Conservation (phyloP, 2,888 invertebrate genomes). For the Drosophila pullipes region DNA sequence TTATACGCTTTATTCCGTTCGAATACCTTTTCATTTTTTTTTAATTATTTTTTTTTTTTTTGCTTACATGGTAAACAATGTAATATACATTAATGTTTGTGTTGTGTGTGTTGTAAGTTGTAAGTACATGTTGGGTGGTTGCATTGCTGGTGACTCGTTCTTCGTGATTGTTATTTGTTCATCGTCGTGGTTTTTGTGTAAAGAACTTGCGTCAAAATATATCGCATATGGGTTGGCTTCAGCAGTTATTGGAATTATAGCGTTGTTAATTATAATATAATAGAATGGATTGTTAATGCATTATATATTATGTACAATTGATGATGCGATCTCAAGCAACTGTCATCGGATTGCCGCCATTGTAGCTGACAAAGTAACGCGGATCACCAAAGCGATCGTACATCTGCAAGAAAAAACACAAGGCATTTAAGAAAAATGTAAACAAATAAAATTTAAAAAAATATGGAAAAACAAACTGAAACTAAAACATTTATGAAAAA, state of each 20-base stretch:
- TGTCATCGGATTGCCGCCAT: conserved; percentile 83
- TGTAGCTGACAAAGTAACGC: conserved; percentile 82
- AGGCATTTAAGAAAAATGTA: conserved; percentile 11
- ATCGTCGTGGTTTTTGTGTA: conserved; percentile 19
- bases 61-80: conserved; percentile 50
- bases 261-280: conserved; percentile 27
- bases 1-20: conserved; percentile 59
- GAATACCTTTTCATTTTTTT: conserved; percentile 16
- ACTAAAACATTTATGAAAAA: background rate
- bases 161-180: conserved; percentile 23
- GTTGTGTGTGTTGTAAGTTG: conserved; percentile 9
- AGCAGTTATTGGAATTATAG: conserved; percentile 48
- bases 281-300: conserved; percentile 20
- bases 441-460: background rate
- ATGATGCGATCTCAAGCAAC: conserved; percentile 75
- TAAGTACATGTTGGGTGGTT: conserved; percentile 30
- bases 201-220: conserved; percentile 43
- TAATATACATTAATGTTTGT: conserved; percentile 9
- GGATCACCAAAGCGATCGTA: conserved; percentile 84
- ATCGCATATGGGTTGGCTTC: conserved; percentile 37
- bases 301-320: conserved; percentile 50
- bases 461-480: background rate
- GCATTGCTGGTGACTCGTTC: conserved; percentile 15
- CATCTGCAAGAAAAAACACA: conserved; percentile 72
- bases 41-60: conserved; percentile 1